Conservation (phyloP, 1,140 invertebrate species). For the Charaxes varanes region DNA sequence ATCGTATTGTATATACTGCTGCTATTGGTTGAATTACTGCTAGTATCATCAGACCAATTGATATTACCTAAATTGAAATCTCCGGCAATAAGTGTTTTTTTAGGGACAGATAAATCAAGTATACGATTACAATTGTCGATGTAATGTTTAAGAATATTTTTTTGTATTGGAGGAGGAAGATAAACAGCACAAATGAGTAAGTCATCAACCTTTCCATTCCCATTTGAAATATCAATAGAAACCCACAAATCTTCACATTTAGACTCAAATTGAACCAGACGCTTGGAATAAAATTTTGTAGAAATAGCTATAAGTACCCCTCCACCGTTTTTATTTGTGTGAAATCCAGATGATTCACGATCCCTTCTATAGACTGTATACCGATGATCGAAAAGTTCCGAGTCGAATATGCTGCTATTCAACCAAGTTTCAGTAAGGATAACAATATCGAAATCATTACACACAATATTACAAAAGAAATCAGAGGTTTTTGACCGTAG, state of each 20-base stretch:
- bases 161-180: conserved; percentile 9
- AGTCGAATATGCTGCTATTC: conserved; percentile 6
- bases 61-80: conserved; percentile 8
- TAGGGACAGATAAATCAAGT: too few species aligned
- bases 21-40: not conserved
- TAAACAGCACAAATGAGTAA: conserved; percentile 8
- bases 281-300: not conserved
- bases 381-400: conserved; percentile 2
- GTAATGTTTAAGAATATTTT: conserved; percentile 9
- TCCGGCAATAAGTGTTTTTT: not conserved
- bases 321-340: conserved; percentile 7
- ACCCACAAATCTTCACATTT: conserved; percentile 12
- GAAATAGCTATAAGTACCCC: conserved; percentile 5
- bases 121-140: conserved; percentile 4
- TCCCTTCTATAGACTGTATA: conserved; percentile 1
- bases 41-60: conserved; percentile 1
- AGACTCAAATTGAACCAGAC: not conserved
- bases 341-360: not conserved
- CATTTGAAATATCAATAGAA: too few species aligned
- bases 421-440: conserved; percentile 19
- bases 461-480: conserved; percentile 12
- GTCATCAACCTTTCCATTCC: too few species aligned
- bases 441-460: conserved; percentile 17
- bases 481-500: conserved; percentile 16
- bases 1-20: not conserved